phyloP scores from a whole-genome alignment of 1,140 invertebrate genomes.

The Apis mellifera region Amel_HAv3.1 CM009942.2:10319501-10320000 shows the following conservation, averaged over 20 bases:
- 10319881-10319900: slow-evolving; percentile 62
- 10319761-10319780: slow-evolving; percentile 26
- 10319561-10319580: not conserved
- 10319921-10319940: slow-evolving; percentile 41
- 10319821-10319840: slow-evolving; percentile 4
- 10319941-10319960: not conserved
- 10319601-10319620: slow-evolving; percentile 27
- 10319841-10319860: slow-evolving; percentile 11
- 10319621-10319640: slow-evolving; percentile 10
- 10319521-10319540: not conserved
- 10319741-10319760: slow-evolving; percentile 15
- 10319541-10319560: not conserved
- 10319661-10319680: slow-evolving; percentile 20
- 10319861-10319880: slow-evolving; percentile 64
- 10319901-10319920: slow-evolving; percentile 40
- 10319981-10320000: slow-evolving; percentile 35
- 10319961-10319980: not conserved
- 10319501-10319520: too few species aligned
- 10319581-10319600: slow-evolving; percentile 5
- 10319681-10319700: slow-evolving; percentile 4
- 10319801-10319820: slow-evolving; percentile 22
- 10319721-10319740: not conserved
- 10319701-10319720: too few species aligned
- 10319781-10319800: slow-evolving; percentile 13
- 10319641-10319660: slow-evolving; percentile 19